Conservation (phyloP, 2,797 vertebrate species). For the Ataeniobius toweri region DNA sequence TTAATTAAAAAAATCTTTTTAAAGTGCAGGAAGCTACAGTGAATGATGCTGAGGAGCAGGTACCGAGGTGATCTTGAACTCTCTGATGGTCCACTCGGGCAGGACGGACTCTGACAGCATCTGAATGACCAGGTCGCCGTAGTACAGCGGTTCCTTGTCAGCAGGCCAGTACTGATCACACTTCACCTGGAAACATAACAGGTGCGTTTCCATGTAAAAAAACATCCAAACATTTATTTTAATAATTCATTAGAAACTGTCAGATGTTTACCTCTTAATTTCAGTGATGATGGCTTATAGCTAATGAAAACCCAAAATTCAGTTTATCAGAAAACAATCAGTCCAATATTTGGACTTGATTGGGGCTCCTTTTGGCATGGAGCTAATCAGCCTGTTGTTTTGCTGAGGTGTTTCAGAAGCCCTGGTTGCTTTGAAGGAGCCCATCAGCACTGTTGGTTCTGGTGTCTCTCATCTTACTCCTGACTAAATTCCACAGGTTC, state of each 20-base stretch:
- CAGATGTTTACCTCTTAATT: background rate
- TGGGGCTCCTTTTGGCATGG: background rate
- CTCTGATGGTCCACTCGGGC: slow-evolving; percentile 95
- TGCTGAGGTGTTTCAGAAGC: too few species aligned
- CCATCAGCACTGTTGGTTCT: too few species aligned
- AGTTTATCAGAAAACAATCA: background rate
- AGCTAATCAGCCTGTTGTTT: background rate
- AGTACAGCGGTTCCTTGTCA: slow-evolving; percentile 90
- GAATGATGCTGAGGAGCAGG: background rate
- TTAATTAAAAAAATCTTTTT: too few species aligned
- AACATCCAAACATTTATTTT: too few species aligned
- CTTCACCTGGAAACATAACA: slow-evolving; percentile 84
- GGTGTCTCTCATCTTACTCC: background rate
- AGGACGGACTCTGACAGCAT: slow-evolving; percentile 92
- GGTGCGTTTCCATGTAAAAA: too few species aligned
- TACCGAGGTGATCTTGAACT: slow-evolving; percentile 91
- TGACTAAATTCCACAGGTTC: too few species aligned
- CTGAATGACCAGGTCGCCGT: slow-evolving; percentile 93
- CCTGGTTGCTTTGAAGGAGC: too few species aligned
- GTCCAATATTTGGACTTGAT: background rate
- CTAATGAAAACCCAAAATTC: background rate
- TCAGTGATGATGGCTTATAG: background rate
- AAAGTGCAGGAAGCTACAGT: background rate
- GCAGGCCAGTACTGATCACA: slow-evolving; percentile 97
- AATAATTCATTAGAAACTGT: background rate